A percentile compares a stretch with the other conserved stretches of the same genome.
phyloP scores from a whole-genome alignment of 2,888 invertebrate species.

The Micropterix aruncella region DNA sequence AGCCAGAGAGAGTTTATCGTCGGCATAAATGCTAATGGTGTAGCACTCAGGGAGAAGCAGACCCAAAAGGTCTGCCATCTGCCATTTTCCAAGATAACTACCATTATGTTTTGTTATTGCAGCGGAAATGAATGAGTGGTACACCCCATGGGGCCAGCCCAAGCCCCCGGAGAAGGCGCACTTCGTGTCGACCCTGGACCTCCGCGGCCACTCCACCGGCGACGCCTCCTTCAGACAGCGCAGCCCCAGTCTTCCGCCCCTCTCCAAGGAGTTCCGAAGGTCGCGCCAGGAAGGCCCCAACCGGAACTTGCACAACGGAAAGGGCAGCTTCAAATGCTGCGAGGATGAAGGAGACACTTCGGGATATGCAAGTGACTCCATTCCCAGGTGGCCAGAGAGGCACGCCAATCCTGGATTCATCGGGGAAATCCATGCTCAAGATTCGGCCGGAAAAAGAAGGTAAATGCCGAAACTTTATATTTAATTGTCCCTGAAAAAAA shows the following conservation, averaged over 20 bases:
- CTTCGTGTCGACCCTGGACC: constrained; percentile 33
- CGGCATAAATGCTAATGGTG: too few relatives aligned
- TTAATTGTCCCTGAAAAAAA: neutral
- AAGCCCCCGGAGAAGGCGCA: constrained; percentile 30
- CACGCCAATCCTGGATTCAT: neutral
- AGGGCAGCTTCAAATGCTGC: constrained; percentile 33
- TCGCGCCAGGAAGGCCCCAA: constrained; percentile 22
- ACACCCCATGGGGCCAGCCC: constrained; percentile 60
- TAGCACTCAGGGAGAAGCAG: too few relatives aligned
- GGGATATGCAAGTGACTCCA: constrained; percentile 70
- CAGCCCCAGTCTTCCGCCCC: constrained; percentile 57
- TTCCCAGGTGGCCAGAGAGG: constrained; percentile 19
- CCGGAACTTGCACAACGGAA: constrained; percentile 29
- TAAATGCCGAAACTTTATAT: neutral
- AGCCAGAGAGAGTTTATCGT: too few relatives aligned
- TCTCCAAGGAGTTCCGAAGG: constrained; percentile 26
- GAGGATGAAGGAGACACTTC: constrained; percentile 63
- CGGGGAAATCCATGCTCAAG: neutral
- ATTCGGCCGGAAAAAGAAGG: too few relatives aligned
- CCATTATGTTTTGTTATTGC: constrained; percentile 20
- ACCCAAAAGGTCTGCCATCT: too few relatives aligned
- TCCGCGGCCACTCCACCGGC: constrained; percentile 30
- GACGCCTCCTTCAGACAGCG: constrained; percentile 29
- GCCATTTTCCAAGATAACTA: too few relatives aligned
- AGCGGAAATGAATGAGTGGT: constrained; percentile 73